Evolutionary conservation across 2,113 vertebrate genomes (phyloP), one percentile per base, ranked within the genome.

Genomic region (Lanius collurio): DNA sequence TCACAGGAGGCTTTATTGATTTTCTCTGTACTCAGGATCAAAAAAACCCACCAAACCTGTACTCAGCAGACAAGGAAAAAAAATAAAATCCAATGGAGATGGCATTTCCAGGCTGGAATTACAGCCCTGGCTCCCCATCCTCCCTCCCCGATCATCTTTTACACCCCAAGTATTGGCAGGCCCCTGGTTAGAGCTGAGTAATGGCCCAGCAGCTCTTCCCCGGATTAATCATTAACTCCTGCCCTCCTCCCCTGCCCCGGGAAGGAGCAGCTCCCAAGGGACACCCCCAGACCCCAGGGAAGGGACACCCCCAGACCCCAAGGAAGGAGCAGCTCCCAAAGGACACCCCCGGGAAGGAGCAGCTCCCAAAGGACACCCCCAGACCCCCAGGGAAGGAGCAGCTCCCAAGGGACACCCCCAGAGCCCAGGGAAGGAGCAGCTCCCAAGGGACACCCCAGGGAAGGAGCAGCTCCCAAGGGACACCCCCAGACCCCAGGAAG

Each of bases 171-270:
- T 64, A 90, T 76, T 82, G 93, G 91, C 85, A 95, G 88, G 64
- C 46, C 78, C 37, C 74, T 37, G 4, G 4, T 4, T 23, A 3
- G 6, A 24, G 24, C 62, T 21, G 23, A 85, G 65, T 35, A 7
- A 71, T 13, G 49, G 71, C 89, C 67, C 94, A 53, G n/a, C 74
- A 39, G 70, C 75, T 17, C 81, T 8, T 35, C 6, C 27, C 37
- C 49, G 35, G 93, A 2, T 94, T 90, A 73, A 14, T 8, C 4
- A 82, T 73, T 83, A 95, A 95, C 93, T 73, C 53, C 87, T 70
- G 56, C 27, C 37, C 37, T 37, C 73, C 55, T 53, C 59, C 49
- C 56, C 39, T 37, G 7, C 11, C 28, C 44, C 37, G 10, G 2
- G 4, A 22, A 26, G 0, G 2, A 19, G 10, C 75, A 37, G 41